Base-by-base conservation (phyloP, 2,113 vertebrate species). In the Notarius lentiginosus region DNA sequence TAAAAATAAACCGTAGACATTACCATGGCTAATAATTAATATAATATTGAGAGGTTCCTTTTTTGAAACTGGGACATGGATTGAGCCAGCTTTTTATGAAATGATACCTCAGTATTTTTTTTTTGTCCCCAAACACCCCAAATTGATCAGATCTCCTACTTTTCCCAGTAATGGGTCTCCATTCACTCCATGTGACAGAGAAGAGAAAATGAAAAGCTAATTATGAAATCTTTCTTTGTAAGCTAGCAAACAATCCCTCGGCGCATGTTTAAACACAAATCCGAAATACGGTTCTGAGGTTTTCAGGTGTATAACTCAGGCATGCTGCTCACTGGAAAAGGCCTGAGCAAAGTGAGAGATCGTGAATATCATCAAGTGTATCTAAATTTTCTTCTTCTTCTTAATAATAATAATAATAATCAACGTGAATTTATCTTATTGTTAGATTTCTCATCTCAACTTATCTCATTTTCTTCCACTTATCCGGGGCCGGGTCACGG, bases 151-250 rank as follows among this genome's bases (percentile, higher is more conserved):
- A 34, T 30, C 15, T 34, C 5, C 14, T 6, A 7, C 51, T 65
- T 60, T 72, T 88, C 27, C 89, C 72, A 5, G 89, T 88, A 85
- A 84, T 34, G 65, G 86, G 84, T 87, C 91, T 76, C 86, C 92
- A 93, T 87, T 91, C 90, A 22, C 82, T 82, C 75, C 85, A 65
- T 65, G 75, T 49, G 85, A 49, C 1, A 55, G 58, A 84, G 79
- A 90, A 27, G 65, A 75, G 82, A 83, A 85, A 83, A 87, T 83
- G 87, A 75, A 84, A n/a, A 60, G 72, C 72, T 91, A 89, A 93
- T 92, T 84, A 90, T 65, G 72, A 87, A 91, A 93, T 91, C 75
- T 90, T 81, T 79, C 70, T 90, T 79, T 81, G 87, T 83, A 88
- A 88, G 72, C 70, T 47, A 75, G 30, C 30, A 47, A 30, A 15